Percentiles rank a stretch among this genome's conserved stretches.
These are phyloP conservation scores for Aphelinus certus DNA, from an alignment of 1,140 invertebrate species.

Conservation along the genomic window DNA sequence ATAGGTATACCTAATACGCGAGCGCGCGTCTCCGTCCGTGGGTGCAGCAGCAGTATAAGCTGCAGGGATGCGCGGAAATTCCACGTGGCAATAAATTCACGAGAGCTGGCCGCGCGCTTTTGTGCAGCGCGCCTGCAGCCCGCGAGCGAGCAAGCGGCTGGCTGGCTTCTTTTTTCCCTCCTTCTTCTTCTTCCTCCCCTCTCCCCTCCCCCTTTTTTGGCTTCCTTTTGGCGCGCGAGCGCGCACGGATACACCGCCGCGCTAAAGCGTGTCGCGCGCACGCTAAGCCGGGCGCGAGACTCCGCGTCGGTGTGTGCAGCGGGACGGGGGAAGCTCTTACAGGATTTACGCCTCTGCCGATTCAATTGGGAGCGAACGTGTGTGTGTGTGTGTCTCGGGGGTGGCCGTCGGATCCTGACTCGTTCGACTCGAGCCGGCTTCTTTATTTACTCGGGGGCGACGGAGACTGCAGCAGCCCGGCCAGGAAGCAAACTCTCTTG, in stretches of 20 bases:
- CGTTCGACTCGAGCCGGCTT: no score
- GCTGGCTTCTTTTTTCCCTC: background rate
- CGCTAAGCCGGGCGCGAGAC: no score
- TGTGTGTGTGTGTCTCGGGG: conserved; percentile 40
- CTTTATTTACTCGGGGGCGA: no score
- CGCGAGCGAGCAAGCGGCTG: background rate
- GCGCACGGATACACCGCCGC: no score
- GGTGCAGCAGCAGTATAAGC: no score
- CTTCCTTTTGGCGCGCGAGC: no score
- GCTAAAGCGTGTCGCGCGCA: no score
- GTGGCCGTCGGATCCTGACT: no score
- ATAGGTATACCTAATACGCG: no score
- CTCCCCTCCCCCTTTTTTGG: background rate
- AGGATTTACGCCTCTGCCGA: conserved; percentile 48
- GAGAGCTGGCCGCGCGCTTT: conserved; percentile 7
- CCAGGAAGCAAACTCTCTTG: no score
- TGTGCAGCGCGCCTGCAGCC: conserved; percentile 10
- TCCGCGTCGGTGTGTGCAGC: background rate
- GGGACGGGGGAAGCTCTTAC: conserved; percentile 38
- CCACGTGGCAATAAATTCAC: conserved; percentile 33
- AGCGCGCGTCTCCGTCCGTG: background rate
- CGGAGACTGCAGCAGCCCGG: no score
- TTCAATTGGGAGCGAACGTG: conserved; percentile 54
- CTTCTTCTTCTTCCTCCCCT: background rate
- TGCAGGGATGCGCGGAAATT: conserved; percentile 26